A percentile compares a stretch with the other conserved stretches of the same genome.
Evolutionary conservation across 2,113 vertebrate genomes (phyloP).

Genomic region (Pseudorhombus dupliciocellatus): DNA sequence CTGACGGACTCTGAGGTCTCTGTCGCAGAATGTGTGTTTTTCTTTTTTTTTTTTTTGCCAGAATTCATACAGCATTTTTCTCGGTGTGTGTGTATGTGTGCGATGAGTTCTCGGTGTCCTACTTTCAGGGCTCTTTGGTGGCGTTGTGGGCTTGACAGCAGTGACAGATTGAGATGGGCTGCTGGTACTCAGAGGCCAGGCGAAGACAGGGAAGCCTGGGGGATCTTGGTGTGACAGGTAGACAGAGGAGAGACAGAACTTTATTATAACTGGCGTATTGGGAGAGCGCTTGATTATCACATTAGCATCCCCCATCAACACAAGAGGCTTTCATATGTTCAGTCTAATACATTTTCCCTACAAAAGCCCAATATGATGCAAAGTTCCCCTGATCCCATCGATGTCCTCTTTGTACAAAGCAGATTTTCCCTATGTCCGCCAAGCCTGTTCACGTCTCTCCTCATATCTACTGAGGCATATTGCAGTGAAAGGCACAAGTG

Average conservation of each 20-base stretch:
- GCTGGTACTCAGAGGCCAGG: conserved; percentile 67
- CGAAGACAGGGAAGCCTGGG: conserved; percentile 70
- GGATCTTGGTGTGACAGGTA: conserved; percentile 72
- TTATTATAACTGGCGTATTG: conserved; percentile 52
- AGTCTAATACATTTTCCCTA: not conserved
- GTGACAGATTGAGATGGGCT: conserved; percentile 77
- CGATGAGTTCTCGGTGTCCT: conserved; percentile 64
- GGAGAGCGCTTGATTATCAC: conserved; percentile 45
- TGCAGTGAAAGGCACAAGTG: conserved; percentile 66
- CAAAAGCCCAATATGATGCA: not conserved
- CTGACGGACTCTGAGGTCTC: conserved; percentile 44
- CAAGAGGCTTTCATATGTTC: conserved; percentile 11
- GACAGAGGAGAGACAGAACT: conserved; percentile 64
- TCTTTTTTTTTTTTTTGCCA: conserved; percentile 11
- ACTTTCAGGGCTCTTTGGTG: conserved; percentile 73
- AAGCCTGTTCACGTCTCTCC: conserved; percentile 51
- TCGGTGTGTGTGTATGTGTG: conserved; percentile 22
- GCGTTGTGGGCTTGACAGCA: conserved; percentile 66
- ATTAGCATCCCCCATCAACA: conserved; percentile 40
- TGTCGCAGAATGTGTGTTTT: conserved; percentile 56
- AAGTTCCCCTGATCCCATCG: not conserved
- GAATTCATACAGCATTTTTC: conserved; percentile 31
- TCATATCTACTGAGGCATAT: conserved; percentile 60
- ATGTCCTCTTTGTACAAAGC: conserved; percentile 24
- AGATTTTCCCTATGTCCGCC: conserved; percentile 42